Conservation (phyloP, 2,888 invertebrate species). For the Brachylomia viminalis region DNA sequence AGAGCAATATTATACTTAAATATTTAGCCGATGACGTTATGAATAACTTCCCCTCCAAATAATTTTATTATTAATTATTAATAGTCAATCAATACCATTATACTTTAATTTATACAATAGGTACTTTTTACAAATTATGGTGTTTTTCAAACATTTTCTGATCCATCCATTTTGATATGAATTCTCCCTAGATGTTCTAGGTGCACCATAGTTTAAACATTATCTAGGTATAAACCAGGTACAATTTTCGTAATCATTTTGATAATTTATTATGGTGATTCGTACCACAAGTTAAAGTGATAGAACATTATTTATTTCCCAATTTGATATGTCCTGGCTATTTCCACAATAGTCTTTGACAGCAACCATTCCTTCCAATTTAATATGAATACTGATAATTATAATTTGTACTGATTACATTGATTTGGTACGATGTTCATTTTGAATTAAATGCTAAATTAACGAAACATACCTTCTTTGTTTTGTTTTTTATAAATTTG, state of each 20-base stretch:
- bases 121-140: conserved; percentile 20
- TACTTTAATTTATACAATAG: conserved; percentile 35
- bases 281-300: conserved; percentile 37
- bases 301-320: conserved; percentile 55
- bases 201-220: conserved; percentile 1
- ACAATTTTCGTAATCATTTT: conserved; percentile 44
- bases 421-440: conserved; percentile 56
- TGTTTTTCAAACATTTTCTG: conserved; percentile 37
- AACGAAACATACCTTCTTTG: conserved; percentile 33
- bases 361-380: conserved; percentile 15
- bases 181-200: conserved; percentile 21
- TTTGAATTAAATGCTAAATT: conserved; percentile 23
- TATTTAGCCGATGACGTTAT: conserved; percentile 10
- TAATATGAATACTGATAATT: conserved; percentile 59
- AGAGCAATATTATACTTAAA: conserved; percentile 25
- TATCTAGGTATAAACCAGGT: conserved; percentile 48
- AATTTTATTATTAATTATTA: conserved; percentile 27
- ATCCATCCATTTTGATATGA: conserved; percentile 55
- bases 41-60: conserved; percentile 15
- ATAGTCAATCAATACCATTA: conserved; percentile 25
- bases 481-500: background rate
- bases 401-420: conserved; percentile 63
- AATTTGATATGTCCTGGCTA: conserved; percentile 68
- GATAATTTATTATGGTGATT: conserved; percentile 31
- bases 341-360: conserved; percentile 18